Conservation (phyloP, 2,113 vertebrate genomes). For the Ptilorrhoa leucosticta region DNA sequence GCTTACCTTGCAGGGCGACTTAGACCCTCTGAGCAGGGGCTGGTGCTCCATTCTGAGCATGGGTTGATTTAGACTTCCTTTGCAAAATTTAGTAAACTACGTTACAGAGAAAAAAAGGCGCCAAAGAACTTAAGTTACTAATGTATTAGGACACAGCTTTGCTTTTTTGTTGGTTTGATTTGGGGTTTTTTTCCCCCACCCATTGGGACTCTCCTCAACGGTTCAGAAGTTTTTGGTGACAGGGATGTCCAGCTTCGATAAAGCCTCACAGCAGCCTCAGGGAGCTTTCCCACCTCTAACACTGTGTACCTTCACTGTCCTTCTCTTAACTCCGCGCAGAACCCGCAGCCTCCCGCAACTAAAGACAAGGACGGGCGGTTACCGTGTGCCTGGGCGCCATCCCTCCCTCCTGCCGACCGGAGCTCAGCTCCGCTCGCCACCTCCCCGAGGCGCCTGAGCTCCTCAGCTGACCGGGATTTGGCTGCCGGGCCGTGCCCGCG, state of each 20-base stretch:
- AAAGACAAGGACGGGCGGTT: not conserved
- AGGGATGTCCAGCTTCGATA: fast-evolving
- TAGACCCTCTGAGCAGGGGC: conserved; percentile 8
- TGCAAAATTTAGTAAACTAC: not conserved
- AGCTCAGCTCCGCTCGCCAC: not conserved
- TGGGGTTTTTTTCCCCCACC: not conserved
- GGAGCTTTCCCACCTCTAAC: fast-evolving
- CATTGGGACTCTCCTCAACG: not conserved
- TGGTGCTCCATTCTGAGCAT: conserved; percentile 16
- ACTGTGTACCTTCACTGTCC: fast-evolving
- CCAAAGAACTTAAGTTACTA: not conserved
- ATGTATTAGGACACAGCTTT: not conserved
- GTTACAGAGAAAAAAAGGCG: not conserved
- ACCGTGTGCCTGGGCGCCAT: not conserved
- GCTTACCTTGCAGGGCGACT: conserved; percentile 24
- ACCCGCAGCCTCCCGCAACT: not conserved
- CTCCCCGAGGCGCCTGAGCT: not conserved
- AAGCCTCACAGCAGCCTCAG: not conserved
- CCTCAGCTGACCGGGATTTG: conserved; percentile 21
- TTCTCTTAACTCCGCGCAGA: not conserved
- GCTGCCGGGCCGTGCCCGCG: not conserved
- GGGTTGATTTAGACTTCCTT: not conserved
- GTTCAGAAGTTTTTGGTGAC: too few species aligned
- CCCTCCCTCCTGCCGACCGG: not conserved
- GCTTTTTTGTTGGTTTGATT: not conserved